phyloP scores from a whole-genome alignment of 2,797 vertebrate genomes.

The Darevskia nairensis region DNA sequence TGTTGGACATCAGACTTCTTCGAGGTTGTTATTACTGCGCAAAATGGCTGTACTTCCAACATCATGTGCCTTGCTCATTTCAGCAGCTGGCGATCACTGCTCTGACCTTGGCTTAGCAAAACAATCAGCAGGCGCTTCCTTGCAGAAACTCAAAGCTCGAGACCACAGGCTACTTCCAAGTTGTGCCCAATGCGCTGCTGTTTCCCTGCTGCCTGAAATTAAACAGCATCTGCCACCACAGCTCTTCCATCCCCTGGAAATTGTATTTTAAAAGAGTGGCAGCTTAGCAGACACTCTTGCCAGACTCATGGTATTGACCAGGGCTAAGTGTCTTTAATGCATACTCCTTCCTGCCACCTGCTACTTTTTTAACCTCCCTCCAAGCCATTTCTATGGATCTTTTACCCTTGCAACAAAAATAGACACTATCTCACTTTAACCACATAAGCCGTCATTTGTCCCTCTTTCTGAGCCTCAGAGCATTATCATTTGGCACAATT shows the following conservation, averaged over 20 bases:
- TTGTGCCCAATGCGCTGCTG: fast-evolving
- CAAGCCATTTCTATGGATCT: slow-evolving; percentile 37
- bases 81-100: slow-evolving; percentile 26
- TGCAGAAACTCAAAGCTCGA: not conserved
- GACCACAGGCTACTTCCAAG: not conserved
- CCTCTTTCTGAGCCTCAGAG: slow-evolving; percentile 5
- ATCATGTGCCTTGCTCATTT: slow-evolving; percentile 29
- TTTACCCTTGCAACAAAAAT: slow-evolving; percentile 24
- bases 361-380: slow-evolving; percentile 7
- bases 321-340: slow-evolving; percentile 31
- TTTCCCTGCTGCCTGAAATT: not conserved
- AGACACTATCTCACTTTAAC: slow-evolving; percentile 47
- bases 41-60: slow-evolving; percentile 52
- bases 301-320: not conserved
- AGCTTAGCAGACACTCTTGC: slow-evolving; percentile 12
- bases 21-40: slow-evolving; percentile 52
- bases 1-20: not conserved
- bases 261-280: slow-evolving; percentile 8
- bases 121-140: slow-evolving; percentile 11
- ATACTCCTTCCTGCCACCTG: not conserved
- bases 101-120: slow-evolving; percentile 33
- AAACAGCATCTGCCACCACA: not conserved
- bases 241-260: slow-evolving; percentile 12
- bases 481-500: not conserved
- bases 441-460: slow-evolving; percentile 41